A percentile compares a stretch with the other conserved stretches of the same genome.
Conservation (phyloP, 2,113 vertebrate genomes). For the Macquaria ambigua region DNA sequence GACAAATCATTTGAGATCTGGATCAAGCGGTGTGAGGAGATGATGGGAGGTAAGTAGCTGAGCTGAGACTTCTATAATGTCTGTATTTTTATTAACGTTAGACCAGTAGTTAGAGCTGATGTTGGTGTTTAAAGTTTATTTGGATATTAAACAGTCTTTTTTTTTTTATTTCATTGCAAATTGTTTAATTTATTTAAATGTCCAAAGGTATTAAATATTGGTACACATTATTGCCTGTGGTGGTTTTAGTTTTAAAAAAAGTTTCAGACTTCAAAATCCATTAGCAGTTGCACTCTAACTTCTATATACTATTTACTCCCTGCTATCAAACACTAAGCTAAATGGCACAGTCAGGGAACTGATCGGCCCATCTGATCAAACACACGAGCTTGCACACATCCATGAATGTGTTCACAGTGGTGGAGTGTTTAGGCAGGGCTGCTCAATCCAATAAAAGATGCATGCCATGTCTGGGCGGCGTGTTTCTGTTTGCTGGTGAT, state of each 20-base stretch:
- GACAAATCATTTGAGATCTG: conserved; percentile 88
- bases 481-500: conserved; percentile 62
- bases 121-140: neutral
- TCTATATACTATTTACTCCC: neutral
- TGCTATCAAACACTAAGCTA: conserved; percentile 30
- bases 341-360: conserved; percentile 52
- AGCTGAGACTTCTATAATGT: neutral
- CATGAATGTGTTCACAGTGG: conserved; percentile 27
- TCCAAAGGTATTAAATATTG: neutral
- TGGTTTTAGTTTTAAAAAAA: neutral
- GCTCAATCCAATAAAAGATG: conserved; percentile 73
- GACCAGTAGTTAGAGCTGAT: neutral
- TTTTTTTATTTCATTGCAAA: neutral
- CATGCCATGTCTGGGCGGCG: conserved; percentile 62
- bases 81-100: neutral
- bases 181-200: neutral
- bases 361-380: conserved; percentile 57
- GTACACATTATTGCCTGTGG: neutral
- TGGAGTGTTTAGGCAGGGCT: conserved; percentile 47
- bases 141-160: neutral
- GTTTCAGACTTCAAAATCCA: neutral
- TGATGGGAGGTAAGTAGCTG: conserved; percentile 86
- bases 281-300: neutral
- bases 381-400: conserved; percentile 31
- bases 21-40: conserved; percentile 93